phyloP scores from a whole-genome alignment of 2,797 vertebrate genomes.

The Eremophila alpestris region DNA sequence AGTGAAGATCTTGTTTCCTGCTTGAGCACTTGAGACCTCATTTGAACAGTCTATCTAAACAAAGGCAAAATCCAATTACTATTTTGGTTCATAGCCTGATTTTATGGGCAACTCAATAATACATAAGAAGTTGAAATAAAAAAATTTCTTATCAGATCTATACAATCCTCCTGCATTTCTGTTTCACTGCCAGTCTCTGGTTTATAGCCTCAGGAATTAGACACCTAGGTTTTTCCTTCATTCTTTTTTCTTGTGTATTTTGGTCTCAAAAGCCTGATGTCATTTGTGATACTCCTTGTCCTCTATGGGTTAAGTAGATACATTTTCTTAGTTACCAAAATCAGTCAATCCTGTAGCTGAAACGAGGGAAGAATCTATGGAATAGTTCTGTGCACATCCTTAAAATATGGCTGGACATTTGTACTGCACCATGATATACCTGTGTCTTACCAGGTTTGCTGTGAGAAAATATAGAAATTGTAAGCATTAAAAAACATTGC shows the following conservation, averaged over 20 bases:
- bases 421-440: too few relatives aligned
- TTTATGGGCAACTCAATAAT: background rate
- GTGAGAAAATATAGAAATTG: background rate
- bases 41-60: background rate
- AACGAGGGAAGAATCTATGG: background rate
- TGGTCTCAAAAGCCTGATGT: background rate
- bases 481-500: background rate
- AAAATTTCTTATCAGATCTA: background rate
- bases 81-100: background rate
- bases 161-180: background rate
- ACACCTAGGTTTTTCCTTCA: background rate
- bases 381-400: background rate
- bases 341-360: background rate
- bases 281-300: background rate
- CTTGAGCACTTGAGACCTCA: background rate
- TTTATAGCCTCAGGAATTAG: background rate
- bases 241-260: background rate
- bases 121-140: background rate
- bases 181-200: background rate
- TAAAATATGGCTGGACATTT: background rate
- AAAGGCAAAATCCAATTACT: background rate
- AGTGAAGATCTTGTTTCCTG: background rate
- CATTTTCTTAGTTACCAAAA: background rate
- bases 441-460: background rate
- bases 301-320: background rate